Conservation (phyloP, 2,797 vertebrate genomes). For the Hippocampus kuda region DNA sequence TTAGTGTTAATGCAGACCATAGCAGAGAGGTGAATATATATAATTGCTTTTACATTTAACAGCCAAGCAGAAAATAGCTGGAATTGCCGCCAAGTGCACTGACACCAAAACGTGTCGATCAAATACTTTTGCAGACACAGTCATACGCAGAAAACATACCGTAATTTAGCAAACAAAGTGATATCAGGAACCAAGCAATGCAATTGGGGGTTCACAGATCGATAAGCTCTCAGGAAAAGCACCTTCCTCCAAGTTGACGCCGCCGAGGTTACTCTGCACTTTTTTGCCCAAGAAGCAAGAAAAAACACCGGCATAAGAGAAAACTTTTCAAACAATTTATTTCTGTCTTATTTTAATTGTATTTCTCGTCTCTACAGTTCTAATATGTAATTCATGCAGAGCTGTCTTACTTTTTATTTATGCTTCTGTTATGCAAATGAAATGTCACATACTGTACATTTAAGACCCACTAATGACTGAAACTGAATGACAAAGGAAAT, state of each 20-base stretch:
- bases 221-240: slow-evolving; percentile 45
- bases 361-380: background rate
- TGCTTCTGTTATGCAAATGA: background rate
- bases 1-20: background rate
- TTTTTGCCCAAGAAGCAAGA: slow-evolving; percentile 9
- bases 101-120: slow-evolving; percentile 35
- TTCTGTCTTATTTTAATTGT: background rate
- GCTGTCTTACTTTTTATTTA: background rate
- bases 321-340: background rate
- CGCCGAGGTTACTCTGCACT: slow-evolving; percentile 51
- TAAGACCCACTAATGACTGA: background rate
- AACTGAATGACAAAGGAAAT: background rate
- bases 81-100: slow-evolving; percentile 22
- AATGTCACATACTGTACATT: background rate
- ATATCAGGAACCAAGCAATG: slow-evolving; percentile 24
- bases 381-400: background rate
- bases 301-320: background rate
- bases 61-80: background rate
- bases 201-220: slow-evolving; percentile 40
- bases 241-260: slow-evolving; percentile 46
- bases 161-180: slow-evolving; percentile 24
- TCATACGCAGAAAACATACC: slow-evolving; percentile 23
- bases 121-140: slow-evolving; percentile 7
- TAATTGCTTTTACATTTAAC: background rate
- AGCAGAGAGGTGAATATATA: background rate